Conservation (phyloP, 2,797 vertebrate species). For the Capromys pilorides region DNA sequence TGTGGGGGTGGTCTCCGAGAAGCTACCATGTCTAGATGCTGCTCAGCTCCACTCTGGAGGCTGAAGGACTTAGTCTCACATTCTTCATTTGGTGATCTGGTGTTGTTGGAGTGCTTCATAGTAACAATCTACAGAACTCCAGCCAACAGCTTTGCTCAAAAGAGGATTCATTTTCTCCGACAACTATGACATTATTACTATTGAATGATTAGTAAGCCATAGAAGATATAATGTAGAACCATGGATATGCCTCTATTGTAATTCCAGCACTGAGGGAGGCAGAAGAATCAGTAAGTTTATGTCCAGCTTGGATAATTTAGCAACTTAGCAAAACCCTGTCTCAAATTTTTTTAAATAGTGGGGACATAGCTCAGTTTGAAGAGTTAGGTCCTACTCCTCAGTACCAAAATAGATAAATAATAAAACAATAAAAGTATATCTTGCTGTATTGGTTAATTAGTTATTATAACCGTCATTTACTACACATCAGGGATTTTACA, state of each 20-base stretch:
- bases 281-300: neutral
- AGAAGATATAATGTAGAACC: neutral
- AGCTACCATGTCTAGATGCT: neutral
- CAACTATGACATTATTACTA: neutral
- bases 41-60: neutral
- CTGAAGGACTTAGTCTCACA: neutral
- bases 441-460: neutral
- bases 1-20: neutral
- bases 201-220: constrained; percentile 1
- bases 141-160: neutral
- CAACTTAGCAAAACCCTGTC: neutral
- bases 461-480: neutral
- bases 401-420: neutral
- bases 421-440: neutral
- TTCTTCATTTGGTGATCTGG: neutral
- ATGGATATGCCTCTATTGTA: neutral
- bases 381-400: neutral
- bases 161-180: neutral
- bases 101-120: neutral
- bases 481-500: neutral
- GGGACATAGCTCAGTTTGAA: neutral
- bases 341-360: neutral
- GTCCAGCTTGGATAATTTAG: neutral
- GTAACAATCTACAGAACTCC: neutral
- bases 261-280: neutral